Percentiles rank a stretch among this genome's conserved stretches.
Conservation (phyloP, 2,888 invertebrate genomes). For the Leucophora obtusa region DNA sequence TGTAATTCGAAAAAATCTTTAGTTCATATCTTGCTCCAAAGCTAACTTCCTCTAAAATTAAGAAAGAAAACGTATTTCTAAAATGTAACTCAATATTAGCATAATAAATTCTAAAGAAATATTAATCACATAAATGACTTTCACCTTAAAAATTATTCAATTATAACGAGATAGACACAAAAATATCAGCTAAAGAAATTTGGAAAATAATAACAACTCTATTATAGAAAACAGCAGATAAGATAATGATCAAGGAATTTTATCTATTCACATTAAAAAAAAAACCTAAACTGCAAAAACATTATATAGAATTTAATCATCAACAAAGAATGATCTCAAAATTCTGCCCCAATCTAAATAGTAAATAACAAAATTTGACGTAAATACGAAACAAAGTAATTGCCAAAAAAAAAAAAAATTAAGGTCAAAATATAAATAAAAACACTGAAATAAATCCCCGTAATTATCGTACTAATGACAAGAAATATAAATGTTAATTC, state of each 20-base stretch:
- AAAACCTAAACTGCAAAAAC: not conserved
- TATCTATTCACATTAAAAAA: constrained; percentile 28
- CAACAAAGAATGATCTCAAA: constrained; percentile 18
- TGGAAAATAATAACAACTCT: too few species aligned
- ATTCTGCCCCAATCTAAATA: constrained; percentile 20
- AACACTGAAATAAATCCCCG: not conserved
- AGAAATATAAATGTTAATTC: not conserved
- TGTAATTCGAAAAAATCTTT: too few species aligned
- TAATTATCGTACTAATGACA: not conserved
- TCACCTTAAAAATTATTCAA: too few species aligned
- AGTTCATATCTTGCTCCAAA: too few species aligned
- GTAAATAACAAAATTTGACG: constrained; percentile 25
- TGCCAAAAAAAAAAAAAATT: constrained; percentile 9
- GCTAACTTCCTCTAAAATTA: too few species aligned
- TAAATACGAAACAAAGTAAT: not conserved
- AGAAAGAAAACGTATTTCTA: too few species aligned
- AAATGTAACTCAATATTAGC: too few species aligned
- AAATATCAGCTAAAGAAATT: too few species aligned
- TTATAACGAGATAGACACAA: too few species aligned
- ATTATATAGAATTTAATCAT: constrained; percentile 3
- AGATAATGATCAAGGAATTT: constrained; percentile 39
- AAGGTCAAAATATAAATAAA: constrained; percentile 4
- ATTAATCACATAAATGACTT: too few species aligned
- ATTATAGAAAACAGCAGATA: constrained; percentile 9
- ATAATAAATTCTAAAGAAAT: too few species aligned